Percentiles rank a stretch among this genome's conserved stretches.
These are phyloP conservation scores for Dynastes tityus DNA, from an alignment of 2,888 invertebrate species.

Conservation along the genomic window DNA sequence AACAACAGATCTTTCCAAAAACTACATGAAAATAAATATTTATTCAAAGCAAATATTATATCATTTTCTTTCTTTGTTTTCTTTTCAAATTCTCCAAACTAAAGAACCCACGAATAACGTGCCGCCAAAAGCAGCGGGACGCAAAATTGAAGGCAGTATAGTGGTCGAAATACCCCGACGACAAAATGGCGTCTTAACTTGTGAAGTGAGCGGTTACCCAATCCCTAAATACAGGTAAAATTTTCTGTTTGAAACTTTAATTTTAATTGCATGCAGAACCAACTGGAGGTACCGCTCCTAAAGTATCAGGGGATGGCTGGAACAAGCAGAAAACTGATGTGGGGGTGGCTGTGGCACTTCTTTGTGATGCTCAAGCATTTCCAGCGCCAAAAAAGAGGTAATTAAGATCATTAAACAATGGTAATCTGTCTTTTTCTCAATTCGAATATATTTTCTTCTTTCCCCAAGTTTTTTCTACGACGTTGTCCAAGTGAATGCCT, in stretches of 20 bases:
- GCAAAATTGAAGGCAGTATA: constrained; percentile 74
- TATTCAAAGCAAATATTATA: background rate
- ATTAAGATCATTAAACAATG: no score
- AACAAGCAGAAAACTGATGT: constrained; percentile 70
- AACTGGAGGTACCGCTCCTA: constrained; percentile 72
- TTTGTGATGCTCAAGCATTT: constrained; percentile 75
- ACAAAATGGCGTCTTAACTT: constrained; percentile 77
- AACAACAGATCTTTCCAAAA: background rate
- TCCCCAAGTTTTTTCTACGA: background rate
- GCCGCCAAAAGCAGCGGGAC: constrained; percentile 75
- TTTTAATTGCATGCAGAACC: constrained; percentile 69
- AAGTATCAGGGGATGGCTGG: constrained; percentile 73
- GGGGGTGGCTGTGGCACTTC: constrained; percentile 65
- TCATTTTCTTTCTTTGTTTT: constrained; percentile 11
- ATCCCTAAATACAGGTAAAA: constrained; percentile 80
- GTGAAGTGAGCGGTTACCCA: constrained; percentile 81
- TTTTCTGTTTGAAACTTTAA: background rate
- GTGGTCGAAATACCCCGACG: constrained; percentile 73
- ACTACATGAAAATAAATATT: background rate
- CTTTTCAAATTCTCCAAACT: background rate
- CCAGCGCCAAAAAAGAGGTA: constrained; percentile 75
- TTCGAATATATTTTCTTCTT: background rate
- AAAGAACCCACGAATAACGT: constrained; percentile 78
- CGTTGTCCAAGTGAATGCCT: background rate
- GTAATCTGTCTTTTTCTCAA: background rate